Evolutionary conservation across 1,140 invertebrate genomes (phyloP), one percentile per base, ranked within the genome.

Genomic region (Eumaeus atala): DNA sequence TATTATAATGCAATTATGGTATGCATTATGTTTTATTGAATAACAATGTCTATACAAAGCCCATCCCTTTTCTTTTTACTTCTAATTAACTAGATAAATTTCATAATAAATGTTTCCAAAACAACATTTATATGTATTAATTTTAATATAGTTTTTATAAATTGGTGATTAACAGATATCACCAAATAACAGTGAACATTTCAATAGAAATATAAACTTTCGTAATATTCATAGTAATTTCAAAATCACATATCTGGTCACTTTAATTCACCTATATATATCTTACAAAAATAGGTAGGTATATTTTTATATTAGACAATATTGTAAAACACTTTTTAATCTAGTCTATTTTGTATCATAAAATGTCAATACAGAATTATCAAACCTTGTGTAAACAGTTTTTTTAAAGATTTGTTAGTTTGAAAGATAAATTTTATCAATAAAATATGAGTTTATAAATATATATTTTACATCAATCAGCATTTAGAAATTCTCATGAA

Each of bases 281-380:
- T 16, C 40, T 44, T 44, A 44, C 40, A 44, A 44, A 44, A 44
- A 44, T 44, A 44, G 21, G 40, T 44, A 44, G 17, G n/a, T n/a
- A 40, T 44, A 44, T 14, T 16, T 14, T 9, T 44, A 16, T 9
- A 44, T 16, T 16, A 44, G 14, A 44, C 17, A 44, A 44, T 44
- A 16, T 44, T 44, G 40, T 44, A 44, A 44, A 44, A 9, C 14
- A 7, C 17, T 14, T 4, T 44, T 44, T 16, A 12, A 17, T 44
- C 40, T 17, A 44, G 40, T 16, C 8, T 9, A 44, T 44, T 44
- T 44, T 1, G 17, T 44, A 17, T 7, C 10, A 16, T 44, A 17
- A 28, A 16, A 44, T 14, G 16, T 44, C 1, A 44, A 44, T 44
- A 44, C 40, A 44, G 40, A 17, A 44, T 16, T 44, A 44, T 44